These are phyloP conservation scores for Phainopepla nitens DNA, from an alignment of 2,113 vertebrate genomes.

Conservation along the genomic window DNA sequence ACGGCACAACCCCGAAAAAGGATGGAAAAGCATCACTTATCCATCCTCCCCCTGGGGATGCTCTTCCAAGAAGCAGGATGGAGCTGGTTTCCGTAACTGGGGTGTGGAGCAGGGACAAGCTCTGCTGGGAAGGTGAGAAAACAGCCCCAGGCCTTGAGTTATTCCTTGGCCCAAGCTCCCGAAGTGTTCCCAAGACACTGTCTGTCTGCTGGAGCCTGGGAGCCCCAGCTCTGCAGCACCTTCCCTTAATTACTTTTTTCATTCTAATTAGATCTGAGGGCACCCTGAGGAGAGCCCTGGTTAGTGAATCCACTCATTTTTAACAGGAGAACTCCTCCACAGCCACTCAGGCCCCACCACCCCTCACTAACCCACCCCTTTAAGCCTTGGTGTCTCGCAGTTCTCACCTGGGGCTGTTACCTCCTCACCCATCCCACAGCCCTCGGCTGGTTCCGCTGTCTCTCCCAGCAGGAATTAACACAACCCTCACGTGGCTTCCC, in stretches of 20 bases:
- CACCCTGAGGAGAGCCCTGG: neutral
- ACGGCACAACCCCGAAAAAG: neutral
- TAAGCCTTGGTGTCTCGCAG: neutral
- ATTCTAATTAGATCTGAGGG: neutral
- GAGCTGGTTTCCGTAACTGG: accelerated
- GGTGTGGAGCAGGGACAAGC: neutral
- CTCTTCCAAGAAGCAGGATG: neutral
- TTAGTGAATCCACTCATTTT: neutral
- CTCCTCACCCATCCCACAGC: neutral
- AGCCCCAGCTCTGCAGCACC: constrained; percentile 17
- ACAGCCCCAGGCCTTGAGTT: neutral
- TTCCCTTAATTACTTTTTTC: constrained; percentile 50
- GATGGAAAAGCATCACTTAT: neutral
- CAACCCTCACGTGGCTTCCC: constrained; percentile 16
- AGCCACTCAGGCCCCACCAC: neutral
- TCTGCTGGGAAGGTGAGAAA: neutral
- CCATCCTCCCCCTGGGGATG: neutral
- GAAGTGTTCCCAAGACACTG: neutral
- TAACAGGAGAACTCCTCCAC: neutral
- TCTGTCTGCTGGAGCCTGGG: neutral
- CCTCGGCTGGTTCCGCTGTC: neutral
- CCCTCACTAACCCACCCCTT: neutral
- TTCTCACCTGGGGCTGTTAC: neutral
- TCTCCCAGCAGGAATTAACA: constrained; percentile 42
- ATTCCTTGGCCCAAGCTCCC: neutral